These are phyloP conservation scores for Noctua janthe DNA, from an alignment of 2,888 invertebrate genomes.

Conservation along the genomic window DNA sequence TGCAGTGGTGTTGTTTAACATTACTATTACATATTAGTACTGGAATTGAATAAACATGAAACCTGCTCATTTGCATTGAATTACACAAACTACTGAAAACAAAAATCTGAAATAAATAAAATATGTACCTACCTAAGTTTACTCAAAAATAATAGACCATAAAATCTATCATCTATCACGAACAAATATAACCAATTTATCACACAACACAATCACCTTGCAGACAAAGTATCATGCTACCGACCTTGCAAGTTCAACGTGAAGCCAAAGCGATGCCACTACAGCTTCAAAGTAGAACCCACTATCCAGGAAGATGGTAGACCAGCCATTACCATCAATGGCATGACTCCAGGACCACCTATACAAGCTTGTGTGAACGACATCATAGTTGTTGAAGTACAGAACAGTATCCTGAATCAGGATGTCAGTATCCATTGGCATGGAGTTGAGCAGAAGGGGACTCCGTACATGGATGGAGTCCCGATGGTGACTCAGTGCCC, in stretches of 20 bases:
- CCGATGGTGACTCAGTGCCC: conserved; percentile 95
- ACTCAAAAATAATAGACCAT: no score
- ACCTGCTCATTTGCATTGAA: not conserved
- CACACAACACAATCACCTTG: conserved; percentile 59
- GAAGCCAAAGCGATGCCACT: conserved; percentile 85
- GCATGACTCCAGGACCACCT: conserved; percentile 87
- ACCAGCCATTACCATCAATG: conserved; percentile 81
- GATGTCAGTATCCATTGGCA: conserved; percentile 95
- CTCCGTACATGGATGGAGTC: conserved; percentile 94
- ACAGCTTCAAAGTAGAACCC: conserved; percentile 83
- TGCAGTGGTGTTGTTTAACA: not conserved
- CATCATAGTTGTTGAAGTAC: conserved; percentile 93
- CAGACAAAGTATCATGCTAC: conserved; percentile 83
- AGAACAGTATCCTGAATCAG: conserved; percentile 92
- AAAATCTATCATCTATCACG: not conserved
- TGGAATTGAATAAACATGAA: not conserved
- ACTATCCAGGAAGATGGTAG: conserved; percentile 77
- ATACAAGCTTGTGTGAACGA: conserved; percentile 93
- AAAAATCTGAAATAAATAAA: no score
- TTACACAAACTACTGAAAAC: not conserved
- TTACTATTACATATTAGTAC: not conserved
- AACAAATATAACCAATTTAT: not conserved
- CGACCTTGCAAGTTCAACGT: conserved; percentile 89
- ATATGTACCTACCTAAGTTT: not conserved
- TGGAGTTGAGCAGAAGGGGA: conserved; percentile 91